A percentile compares a stretch with the other conserved stretches of the same genome.
phyloP scores from a whole-genome alignment of 2,888 invertebrate genomes.

The Heliconius hortense region DNA sequence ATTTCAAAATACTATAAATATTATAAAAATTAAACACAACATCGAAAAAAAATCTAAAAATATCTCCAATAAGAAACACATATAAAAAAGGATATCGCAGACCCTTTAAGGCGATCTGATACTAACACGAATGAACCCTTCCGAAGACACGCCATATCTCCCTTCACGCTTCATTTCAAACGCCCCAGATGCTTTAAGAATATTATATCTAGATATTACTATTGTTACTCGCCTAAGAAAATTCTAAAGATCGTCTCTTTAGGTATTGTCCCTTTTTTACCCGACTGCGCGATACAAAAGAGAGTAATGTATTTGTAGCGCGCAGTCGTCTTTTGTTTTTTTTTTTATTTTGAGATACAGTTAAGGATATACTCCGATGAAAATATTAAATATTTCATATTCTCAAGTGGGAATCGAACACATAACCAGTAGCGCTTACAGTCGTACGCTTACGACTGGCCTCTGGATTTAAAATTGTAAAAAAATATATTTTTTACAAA shows the following conservation, averaged over 20 bases:
- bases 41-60: not conserved
- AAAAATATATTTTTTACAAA: no score
- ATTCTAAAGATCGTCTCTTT: not conserved
- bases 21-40: not conserved
- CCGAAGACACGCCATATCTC: constrained; percentile 27
- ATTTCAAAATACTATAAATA: not conserved
- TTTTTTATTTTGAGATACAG: no score
- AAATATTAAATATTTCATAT: no score
- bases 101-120: constrained; percentile 28
- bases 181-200: constrained; percentile 23
- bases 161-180: constrained; percentile 28
- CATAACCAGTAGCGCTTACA: no score
- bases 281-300: not conserved
- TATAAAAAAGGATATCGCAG: constrained; percentile 11
- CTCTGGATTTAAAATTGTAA: no score
- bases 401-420: no score
- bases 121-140: constrained; percentile 30
- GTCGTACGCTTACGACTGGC: no score
- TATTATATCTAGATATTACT: constrained; percentile 17
- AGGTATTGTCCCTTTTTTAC: not conserved
- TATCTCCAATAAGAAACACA: not conserved
- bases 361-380: no score
- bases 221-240: not conserved
- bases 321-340: no score
- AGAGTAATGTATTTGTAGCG: not conserved